These are phyloP conservation scores for Carpatolechia fugitivella DNA, from an alignment of 2,888 invertebrate genomes.

Conservation along the genomic window DNA sequence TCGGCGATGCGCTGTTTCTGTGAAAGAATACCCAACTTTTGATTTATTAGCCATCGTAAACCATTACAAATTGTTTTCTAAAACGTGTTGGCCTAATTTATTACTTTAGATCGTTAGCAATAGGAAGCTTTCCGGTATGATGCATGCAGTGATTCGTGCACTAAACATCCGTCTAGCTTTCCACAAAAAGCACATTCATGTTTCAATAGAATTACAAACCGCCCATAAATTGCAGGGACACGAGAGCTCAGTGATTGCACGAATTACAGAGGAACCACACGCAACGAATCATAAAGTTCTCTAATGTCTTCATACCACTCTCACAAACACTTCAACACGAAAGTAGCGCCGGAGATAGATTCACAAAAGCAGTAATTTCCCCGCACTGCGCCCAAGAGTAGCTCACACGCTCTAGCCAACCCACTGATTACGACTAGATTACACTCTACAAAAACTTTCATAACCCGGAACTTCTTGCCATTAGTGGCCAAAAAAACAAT, in stretches of 20 bases:
- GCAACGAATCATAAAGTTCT: conserved; percentile 66
- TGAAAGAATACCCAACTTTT: conserved; percentile 62
- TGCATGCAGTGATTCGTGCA: conserved; percentile 22
- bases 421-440: conserved; percentile 74
- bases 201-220: conserved; percentile 42
- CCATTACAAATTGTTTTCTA: conserved; percentile 68
- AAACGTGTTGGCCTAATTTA: conserved; percentile 52
- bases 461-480: conserved; percentile 74
- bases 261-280: conserved; percentile 63
- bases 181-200: conserved; percentile 43
- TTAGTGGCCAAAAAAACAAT: conserved; percentile 72
- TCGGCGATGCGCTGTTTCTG: conserved; percentile 67
- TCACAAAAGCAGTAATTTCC: conserved; percentile 69
- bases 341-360: conserved; percentile 50
- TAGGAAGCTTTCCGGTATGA: conserved; percentile 25
- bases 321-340: conserved; percentile 49
- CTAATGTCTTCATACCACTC: conserved; percentile 72
- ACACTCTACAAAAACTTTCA: conserved; percentile 73
- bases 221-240: conserved; percentile 57
- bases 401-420: conserved; percentile 71
- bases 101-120: conserved; percentile 40
- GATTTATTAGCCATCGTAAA: conserved; percentile 63
- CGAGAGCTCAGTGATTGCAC: conserved; percentile 60
- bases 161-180: conserved; percentile 22
- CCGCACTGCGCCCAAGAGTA: conserved; percentile 48